These are phyloP conservation scores for Felis chaus DNA, from an alignment of 2,113 vertebrate species.

Conservation along the genomic window DNA sequence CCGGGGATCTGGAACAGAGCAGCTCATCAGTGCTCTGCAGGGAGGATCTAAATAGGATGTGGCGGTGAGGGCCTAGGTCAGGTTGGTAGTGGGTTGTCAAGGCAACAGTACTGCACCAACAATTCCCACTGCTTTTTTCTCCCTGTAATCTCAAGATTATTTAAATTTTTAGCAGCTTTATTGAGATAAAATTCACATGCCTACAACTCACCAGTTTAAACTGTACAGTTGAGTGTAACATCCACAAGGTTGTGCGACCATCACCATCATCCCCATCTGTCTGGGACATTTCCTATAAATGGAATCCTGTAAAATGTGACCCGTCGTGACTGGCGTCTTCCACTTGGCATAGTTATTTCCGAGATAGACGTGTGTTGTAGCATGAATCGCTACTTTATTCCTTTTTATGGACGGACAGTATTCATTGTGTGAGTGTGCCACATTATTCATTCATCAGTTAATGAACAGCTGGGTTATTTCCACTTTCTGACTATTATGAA, in stretches of 20 bases:
- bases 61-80: not conserved
- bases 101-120: not conserved
- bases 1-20: not conserved
- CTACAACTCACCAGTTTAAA: not conserved
- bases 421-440: not conserved
- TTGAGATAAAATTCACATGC: not conserved
- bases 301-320: not conserved
- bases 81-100: not conserved
- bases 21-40: not conserved
- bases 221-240: not conserved
- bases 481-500: not conserved
- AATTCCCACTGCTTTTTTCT: not conserved
- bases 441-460: no score
- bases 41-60: not conserved
- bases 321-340: not conserved
- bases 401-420: not conserved
- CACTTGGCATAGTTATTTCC: not conserved
- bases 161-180: not conserved
- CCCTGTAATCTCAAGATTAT: not conserved
- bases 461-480: not conserved
- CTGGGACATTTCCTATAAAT: not conserved
- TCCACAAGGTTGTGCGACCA: not conserved
- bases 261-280: not conserved
- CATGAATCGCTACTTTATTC: not conserved
- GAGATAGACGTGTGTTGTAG: not conserved